Evolutionary conservation across 2,888 invertebrate species (phyloP), one percentile per base, ranked within the genome.

Genomic region (Tenthredo mesomela): DNA sequence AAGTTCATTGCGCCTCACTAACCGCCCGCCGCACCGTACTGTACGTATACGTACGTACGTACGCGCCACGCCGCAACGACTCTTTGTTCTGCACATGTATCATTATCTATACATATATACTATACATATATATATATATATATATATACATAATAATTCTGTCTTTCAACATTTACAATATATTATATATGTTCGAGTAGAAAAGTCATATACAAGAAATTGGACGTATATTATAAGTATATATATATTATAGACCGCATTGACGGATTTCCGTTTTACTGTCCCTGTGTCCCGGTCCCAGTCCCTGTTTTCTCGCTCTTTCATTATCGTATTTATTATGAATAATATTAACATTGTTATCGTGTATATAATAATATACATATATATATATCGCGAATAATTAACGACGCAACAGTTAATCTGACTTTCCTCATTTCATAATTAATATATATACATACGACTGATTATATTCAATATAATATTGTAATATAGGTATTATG

Each of bases 1-100:
- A 80, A 80, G 80, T 80, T 80, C 80, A 80, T 80, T 80, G 80
- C 33, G 80, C 80, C 25, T 80, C 80, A 54, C 37, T 50, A 54
- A 54, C 40, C 80, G 18, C 50, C 77, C 77, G 25, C 58, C 54
- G 40, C n/a, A n/a, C 2, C 29, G 29, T 29, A 29, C 29, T n/a
- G 29, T 29, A 29, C 29, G n/a, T n/a, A n/a, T n/a, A n/a, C 29
- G 29, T 40, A 40, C 40, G n/a, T n/a, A n/a, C 40, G 40, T 43
- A 43, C 40, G 40, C 40, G 40, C 40, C 2, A 10, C 10, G 10
- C 40, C 47, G 47, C 47, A 47, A 47, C 47, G 61, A 54, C 33
- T 77, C 77, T 77, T 54, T 77, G 50, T 77, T 77, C 77, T 47
- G 47, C 9, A 37, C 9, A 29, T 37, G 37, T 70, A 33, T 70